phyloP scores from a whole-genome alignment of 1,140 invertebrate genomes.

The Bactericera cockerelli region DNA sequence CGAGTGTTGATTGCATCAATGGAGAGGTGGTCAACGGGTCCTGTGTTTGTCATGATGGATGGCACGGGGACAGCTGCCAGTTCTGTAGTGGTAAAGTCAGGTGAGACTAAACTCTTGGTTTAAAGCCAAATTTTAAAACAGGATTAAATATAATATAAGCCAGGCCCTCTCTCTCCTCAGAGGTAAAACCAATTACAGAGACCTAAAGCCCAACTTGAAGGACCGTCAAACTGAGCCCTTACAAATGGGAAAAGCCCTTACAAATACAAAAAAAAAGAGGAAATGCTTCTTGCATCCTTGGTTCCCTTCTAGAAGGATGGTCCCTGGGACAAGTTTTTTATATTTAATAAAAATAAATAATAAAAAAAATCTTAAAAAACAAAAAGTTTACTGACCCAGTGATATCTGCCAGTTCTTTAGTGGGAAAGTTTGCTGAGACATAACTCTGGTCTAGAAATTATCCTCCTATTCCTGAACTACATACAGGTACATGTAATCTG shows the following conservation, averaged over 20 bases:
- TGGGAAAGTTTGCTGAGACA: too few species aligned
- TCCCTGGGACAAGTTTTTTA: too few species aligned
- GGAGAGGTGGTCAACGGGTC: conserved; percentile 66
- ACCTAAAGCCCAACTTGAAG: neutral
- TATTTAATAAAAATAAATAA: neutral
- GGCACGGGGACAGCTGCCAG: conserved; percentile 71
- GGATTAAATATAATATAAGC: neutral
- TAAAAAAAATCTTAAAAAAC: too few species aligned
- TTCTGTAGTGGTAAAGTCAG: conserved; percentile 81
- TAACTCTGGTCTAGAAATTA: too few species aligned
- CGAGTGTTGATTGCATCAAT: conserved; percentile 35
- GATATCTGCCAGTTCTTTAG: too few species aligned
- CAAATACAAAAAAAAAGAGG: too few species aligned
- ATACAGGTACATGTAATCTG: too few species aligned
- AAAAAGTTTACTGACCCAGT: too few species aligned
- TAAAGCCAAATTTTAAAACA: neutral
- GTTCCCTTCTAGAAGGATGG: too few species aligned
- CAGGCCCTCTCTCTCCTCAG: neutral
- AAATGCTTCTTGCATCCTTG: too few species aligned
- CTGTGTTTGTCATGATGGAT: conserved; percentile 76
- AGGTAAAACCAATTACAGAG: neutral
- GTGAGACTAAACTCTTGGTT: conserved; percentile 38
- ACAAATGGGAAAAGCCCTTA: neutral
- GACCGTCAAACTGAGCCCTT: neutral
- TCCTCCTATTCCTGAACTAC: too few species aligned